These are phyloP conservation scores for Paragorgia papillata DNA, from an alignment of 92 coral and sea anemone species.

Conservation along the genomic window DNA sequence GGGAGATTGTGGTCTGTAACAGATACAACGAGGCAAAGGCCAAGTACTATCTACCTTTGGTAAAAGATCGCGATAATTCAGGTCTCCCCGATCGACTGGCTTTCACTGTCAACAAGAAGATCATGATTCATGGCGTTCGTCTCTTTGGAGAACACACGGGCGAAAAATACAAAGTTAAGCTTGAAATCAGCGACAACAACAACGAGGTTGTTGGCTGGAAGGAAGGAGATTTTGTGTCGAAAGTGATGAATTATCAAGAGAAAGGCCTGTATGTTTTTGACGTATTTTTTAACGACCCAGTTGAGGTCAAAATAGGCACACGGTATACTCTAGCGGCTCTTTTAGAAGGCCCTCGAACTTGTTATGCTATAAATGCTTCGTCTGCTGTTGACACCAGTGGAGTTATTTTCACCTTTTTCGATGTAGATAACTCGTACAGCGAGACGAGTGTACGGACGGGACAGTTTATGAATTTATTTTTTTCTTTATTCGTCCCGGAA, in stretches of 20 bases:
- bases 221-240: constrained; percentile 36
- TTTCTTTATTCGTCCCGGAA: constrained; percentile 16
- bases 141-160: constrained; percentile 44
- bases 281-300: constrained; percentile 42
- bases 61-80: constrained; percentile 38
- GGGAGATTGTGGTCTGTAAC: constrained; percentile 37
- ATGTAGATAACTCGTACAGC: constrained; percentile 41
- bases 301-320: constrained; percentile 42
- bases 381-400: constrained; percentile 39
- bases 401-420: constrained; percentile 34
- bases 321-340: constrained; percentile 39
- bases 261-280: constrained; percentile 41
- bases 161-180: constrained; percentile 39
- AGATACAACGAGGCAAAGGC: constrained; percentile 35
- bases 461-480: constrained; percentile 43
- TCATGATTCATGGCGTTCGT: constrained; percentile 44
- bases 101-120: constrained; percentile 37
- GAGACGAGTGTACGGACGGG: constrained; percentile 46
- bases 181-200: constrained; percentile 41
- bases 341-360: constrained; percentile 36
- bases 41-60: constrained; percentile 36
- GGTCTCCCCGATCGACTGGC: constrained; percentile 37
- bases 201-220: constrained; percentile 37
- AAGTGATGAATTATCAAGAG: constrained; percentile 43
- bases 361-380: constrained; percentile 43